Evolutionary conservation across 2,888 invertebrate genomes (phyloP).

Genomic region (Microctonus hyperodae): DNA sequence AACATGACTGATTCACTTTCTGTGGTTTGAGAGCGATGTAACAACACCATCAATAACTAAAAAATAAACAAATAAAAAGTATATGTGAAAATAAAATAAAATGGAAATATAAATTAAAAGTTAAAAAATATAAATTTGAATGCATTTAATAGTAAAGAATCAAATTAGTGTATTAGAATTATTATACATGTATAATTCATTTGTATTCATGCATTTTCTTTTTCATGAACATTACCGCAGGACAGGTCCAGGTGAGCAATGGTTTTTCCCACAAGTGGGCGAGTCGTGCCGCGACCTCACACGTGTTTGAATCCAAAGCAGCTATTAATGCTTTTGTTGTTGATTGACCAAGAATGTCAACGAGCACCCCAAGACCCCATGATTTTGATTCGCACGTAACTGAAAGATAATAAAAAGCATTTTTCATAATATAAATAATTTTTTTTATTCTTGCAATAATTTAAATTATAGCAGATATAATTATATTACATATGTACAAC

Average conservation of each 20-base stretch:
- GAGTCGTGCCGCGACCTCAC: constrained; percentile 64
- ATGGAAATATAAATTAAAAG: too few relatives aligned
- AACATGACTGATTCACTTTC: too few relatives aligned
- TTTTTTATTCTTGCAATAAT: too few relatives aligned
- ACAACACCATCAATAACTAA: too few relatives aligned
- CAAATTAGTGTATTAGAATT: neutral
- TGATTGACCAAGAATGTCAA: constrained; percentile 62
- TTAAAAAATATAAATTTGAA: too few relatives aligned
- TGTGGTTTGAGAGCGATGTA: too few relatives aligned
- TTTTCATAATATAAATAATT: neutral
- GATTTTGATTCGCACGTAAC: constrained; percentile 64
- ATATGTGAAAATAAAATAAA: too few relatives aligned
- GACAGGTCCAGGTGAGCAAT: constrained; percentile 67
- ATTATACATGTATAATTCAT: neutral
- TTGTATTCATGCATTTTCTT: neutral
- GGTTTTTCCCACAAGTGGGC: constrained; percentile 65
- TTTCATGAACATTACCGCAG: constrained; percentile 59
- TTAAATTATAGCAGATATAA: too few relatives aligned
- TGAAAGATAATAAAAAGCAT: constrained; percentile 43
- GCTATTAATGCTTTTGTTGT: constrained; percentile 64
- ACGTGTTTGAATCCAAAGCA: constrained; percentile 65
- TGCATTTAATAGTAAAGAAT: neutral
- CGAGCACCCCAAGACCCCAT: constrained; percentile 63
- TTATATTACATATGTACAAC: neutral
- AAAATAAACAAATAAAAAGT: too few relatives aligned